Evolutionary conservation across 2,113 vertebrate species (phyloP).

Genomic region (Marmota flaviventris): DNA sequence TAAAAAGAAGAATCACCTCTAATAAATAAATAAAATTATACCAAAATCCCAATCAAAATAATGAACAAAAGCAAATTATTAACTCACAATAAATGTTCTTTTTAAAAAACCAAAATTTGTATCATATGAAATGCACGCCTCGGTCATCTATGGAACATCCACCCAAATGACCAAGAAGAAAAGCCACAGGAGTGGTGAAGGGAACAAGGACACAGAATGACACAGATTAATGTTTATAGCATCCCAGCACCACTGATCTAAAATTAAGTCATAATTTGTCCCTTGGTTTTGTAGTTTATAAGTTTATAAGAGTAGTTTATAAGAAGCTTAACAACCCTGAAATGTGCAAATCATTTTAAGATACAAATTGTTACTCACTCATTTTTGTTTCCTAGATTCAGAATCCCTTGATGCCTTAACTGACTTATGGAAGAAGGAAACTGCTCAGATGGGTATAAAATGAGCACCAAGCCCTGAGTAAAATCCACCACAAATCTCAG

Average conservation of each 20-base stretch:
- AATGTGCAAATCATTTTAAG: not conserved
- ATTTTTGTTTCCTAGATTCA: slow-evolving; percentile 20
- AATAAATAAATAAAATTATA: not conserved
- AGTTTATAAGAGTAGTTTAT: too few species aligned
- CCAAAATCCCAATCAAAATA: not conserved
- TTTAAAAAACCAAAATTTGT: not conserved
- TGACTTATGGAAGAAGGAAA: slow-evolving; percentile 10
- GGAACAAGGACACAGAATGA: not conserved
- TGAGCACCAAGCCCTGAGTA: not conserved
- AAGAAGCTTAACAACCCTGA: not conserved
- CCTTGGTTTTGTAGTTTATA: not conserved
- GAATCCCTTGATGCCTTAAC: slow-evolving; percentile 1
- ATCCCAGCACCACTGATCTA: not conserved
- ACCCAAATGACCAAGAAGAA: not conserved
- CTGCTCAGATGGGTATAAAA: not conserved
- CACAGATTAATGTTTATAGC: not conserved
- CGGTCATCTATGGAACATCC: not conserved
- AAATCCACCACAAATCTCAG: slow-evolving; percentile 33
- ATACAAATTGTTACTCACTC: slow-evolving; percentile 8
- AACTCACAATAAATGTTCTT: not conserved
- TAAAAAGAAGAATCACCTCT: not conserved
- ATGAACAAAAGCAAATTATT: not conserved
- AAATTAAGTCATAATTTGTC: not conserved
- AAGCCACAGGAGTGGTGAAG: not conserved
- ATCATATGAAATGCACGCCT: not conserved